Evolutionary conservation across 2,113 vertebrate species (phyloP).

Genomic region (Speoplatyrhinus poulsoni): DNA sequence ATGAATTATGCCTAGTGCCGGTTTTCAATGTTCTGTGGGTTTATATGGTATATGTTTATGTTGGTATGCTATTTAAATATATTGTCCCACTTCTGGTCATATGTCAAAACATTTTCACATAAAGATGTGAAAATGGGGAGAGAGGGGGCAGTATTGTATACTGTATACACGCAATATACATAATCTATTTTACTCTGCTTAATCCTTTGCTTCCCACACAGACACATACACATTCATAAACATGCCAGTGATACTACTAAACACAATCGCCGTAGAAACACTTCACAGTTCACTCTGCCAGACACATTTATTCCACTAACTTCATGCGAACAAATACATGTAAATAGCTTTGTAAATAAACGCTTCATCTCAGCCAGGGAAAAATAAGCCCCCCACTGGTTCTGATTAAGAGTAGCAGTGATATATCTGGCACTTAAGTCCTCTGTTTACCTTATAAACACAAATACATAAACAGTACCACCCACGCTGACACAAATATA

Average conservation of each 20-base stretch:
- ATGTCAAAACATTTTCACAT: too few species aligned
- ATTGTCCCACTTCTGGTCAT: too few species aligned
- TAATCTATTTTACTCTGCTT: too few species aligned
- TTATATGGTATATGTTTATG: too few species aligned
- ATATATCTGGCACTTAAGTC: slow-evolving; percentile 72
- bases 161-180: background rate
- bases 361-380: slow-evolving; percentile 64
- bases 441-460: slow-evolving; percentile 71
- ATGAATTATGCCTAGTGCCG: too few species aligned
- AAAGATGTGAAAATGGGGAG: too few species aligned
- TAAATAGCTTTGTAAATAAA: slow-evolving; percentile 74
- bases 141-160: background rate
- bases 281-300: slow-evolving; percentile 62
- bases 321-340: slow-evolving; percentile 66
- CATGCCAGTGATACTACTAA: slow-evolving; percentile 26
- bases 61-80: too few species aligned
- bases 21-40: too few species aligned
- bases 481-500: slow-evolving; percentile 59
- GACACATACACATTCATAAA: slow-evolving; percentile 4
- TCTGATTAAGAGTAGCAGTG: slow-evolving; percentile 72
- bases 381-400: slow-evolving; percentile 65
- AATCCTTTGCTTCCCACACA: too few species aligned
- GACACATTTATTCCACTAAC: slow-evolving; percentile 68
- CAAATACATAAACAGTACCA: slow-evolving; percentile 58
- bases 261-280: slow-evolving; percentile 44